phyloP scores from a whole-genome alignment of 1,140 invertebrate genomes.

The Bombus ignitus region DNA sequence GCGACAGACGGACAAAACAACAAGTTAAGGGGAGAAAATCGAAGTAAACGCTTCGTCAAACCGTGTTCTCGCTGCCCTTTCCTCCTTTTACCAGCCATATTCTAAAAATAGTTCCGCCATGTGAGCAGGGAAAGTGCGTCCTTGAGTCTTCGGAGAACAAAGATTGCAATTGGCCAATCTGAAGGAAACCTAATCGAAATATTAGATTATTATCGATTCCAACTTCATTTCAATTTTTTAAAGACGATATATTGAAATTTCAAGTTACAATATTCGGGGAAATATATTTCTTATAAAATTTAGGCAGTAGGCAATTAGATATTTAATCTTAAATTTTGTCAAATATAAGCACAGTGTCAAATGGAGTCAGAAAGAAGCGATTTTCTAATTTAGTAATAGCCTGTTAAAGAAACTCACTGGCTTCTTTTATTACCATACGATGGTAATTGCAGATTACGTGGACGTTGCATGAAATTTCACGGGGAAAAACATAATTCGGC shows the following conservation, averaged over 20 bases:
- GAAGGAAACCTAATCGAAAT: neutral
- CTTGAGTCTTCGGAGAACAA: neutral
- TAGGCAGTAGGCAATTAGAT: neutral
- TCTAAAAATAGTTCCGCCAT: conserved; percentile 29
- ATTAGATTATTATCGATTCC: neutral
- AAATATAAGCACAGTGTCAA: neutral
- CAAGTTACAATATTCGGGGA: neutral
- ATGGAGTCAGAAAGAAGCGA: neutral
- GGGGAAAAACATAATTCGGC: conserved; percentile 1
- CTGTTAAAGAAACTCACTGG: neutral
- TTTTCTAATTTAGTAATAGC: neutral
- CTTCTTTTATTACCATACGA: neutral
- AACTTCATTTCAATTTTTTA: too few relatives aligned
- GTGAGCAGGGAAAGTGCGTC: neutral
- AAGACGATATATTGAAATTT: too few relatives aligned
- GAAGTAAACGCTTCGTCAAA: conserved; percentile 1
- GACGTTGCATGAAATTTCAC: conserved; percentile 16
- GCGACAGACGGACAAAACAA: conserved; percentile 28
- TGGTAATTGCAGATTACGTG: neutral
- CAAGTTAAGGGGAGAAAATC: conserved; percentile 14
- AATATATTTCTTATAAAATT: neutral
- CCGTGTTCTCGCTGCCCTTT: neutral
- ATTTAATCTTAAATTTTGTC: neutral
- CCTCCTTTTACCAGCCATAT: neutral
- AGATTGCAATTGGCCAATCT: neutral